A percentile compares a stretch with the other conserved stretches of the same genome.
phyloP scores from a whole-genome alignment of 2,113 vertebrate genomes.

The Montifringilla adamsi region DNA sequence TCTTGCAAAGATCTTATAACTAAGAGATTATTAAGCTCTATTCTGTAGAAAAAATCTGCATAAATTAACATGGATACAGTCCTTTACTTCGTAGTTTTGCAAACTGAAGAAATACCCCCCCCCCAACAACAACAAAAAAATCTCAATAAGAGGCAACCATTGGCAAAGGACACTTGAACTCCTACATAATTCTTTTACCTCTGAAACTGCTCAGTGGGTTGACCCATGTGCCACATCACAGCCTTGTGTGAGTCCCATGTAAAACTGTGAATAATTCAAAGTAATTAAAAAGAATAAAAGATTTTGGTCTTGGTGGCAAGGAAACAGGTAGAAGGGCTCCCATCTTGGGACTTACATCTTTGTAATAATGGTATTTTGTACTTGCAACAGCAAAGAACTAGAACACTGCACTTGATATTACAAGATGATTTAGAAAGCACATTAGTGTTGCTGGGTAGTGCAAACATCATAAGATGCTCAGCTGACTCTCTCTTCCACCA shows the following conservation, averaged over 20 bases:
- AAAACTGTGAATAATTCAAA: background rate
- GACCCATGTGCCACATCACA: background rate
- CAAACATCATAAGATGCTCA: background rate
- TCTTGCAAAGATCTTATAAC: background rate
- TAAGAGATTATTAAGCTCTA: background rate
- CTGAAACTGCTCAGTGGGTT: background rate
- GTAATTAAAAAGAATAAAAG: background rate
- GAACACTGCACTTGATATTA: background rate
- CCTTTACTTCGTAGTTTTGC: background rate
- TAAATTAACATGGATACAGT: background rate
- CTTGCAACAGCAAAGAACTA: background rate
- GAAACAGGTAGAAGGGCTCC: background rate
- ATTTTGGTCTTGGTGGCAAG: background rate
- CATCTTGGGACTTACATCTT: background rate
- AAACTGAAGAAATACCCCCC: background rate
- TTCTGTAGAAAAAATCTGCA: background rate
- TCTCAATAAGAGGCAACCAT: background rate
- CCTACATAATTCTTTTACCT: background rate
- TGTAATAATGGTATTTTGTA: background rate
- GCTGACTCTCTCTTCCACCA: background rate
- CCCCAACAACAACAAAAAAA: background rate
- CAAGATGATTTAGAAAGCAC: background rate
- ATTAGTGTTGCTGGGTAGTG: background rate
- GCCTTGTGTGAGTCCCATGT: background rate
- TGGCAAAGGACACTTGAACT: background rate